A percentile compares a stretch with the other conserved stretches of the same genome.
These are phyloP conservation scores for Eristalis tenax DNA, from an alignment of 2,888 invertebrate species.

Conservation along the genomic window DNA sequence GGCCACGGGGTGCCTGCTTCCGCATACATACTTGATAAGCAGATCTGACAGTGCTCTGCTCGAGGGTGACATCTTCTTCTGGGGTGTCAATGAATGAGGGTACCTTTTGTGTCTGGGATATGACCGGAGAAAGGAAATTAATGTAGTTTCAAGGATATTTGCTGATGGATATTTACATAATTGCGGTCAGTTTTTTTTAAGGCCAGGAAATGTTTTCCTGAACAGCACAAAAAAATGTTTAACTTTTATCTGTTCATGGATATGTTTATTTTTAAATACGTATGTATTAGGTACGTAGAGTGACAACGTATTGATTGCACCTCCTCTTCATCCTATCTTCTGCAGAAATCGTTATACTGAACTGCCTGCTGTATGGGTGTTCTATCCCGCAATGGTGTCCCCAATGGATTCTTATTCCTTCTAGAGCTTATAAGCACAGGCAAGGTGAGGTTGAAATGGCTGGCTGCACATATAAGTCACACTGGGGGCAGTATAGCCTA, in stretches of 20 bases:
- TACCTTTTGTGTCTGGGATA: slow-evolving; percentile 16
- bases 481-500: no score
- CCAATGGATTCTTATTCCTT: no score
- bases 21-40: slow-evolving; percentile 42
- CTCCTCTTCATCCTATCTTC: no score
- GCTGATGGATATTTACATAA: slow-evolving; percentile 27
- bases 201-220: not conserved
- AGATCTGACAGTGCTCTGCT: not conserved
- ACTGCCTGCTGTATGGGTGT: no score
- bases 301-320: no score
- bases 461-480: no score
- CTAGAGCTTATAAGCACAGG: no score
- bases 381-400: no score
- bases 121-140: slow-evolving; percentile 17
- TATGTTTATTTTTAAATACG: no score
- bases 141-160: slow-evolving; percentile 23
- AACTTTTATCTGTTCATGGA: not conserved
- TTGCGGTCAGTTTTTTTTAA: slow-evolving; percentile 23
- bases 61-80: slow-evolving; percentile 26
- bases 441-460: no score
- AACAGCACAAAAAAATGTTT: not conserved
- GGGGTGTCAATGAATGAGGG: not conserved
- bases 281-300: not conserved
- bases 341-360: no score
- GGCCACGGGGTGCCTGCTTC: not conserved